Evolutionary conservation across 2,113 vertebrate genomes (phyloP).

Genomic region (Ammospiza nelsoni): DNA sequence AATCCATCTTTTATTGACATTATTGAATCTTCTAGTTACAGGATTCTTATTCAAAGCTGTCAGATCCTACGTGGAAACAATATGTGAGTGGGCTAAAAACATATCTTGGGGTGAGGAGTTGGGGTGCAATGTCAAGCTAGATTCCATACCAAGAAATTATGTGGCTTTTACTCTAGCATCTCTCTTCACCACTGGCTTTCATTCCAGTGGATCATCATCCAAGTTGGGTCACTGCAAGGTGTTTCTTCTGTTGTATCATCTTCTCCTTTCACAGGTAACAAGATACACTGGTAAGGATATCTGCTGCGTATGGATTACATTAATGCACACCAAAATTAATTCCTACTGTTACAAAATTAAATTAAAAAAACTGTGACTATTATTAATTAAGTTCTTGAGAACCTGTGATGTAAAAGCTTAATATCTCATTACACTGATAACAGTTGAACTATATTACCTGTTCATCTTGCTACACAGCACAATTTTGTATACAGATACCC

Average conservation of each 20-base stretch:
- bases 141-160: not conserved
- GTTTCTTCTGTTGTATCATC: not conserved
- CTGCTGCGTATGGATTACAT: conserved; percentile 13
- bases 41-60: not conserved
- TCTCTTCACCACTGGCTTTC: not conserved
- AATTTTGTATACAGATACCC: conserved; percentile 27
- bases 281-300: not conserved
- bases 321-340: conserved; percentile 21
- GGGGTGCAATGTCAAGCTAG: not conserved
- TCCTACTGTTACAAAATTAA: conserved; percentile 33
- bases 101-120: not conserved
- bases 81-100: not conserved
- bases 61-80: not conserved
- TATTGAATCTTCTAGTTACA: not conserved
- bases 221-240: not conserved
- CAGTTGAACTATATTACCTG: not conserved
- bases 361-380: not conserved
- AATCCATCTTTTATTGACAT: not conserved
- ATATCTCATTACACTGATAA: conserved; percentile 31
- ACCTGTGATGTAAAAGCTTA: conserved; percentile 7
- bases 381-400: conserved; percentile 43
- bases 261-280: not conserved
- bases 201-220: not conserved
- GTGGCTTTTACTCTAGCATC: not conserved
- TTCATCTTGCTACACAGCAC: conserved; percentile 22